A percentile compares a stretch with the other conserved stretches of the same genome.
phyloP scores from a whole-genome alignment of 2,888 invertebrate species.

The Philopedon plagiatum region DNA sequence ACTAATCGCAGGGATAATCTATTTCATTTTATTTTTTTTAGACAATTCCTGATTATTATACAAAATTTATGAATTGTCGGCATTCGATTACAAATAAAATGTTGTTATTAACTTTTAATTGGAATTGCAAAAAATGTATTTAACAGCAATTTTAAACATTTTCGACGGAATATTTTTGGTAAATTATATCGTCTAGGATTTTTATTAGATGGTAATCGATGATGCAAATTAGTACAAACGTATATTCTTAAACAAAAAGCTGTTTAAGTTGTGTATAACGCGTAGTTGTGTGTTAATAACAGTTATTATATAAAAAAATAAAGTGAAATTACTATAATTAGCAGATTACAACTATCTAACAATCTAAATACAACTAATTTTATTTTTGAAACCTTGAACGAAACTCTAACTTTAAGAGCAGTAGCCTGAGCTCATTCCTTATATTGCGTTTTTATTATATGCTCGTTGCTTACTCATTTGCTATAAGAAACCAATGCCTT shows the following conservation, averaged over 20 bases:
- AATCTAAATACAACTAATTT: no score
- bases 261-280: neutral
- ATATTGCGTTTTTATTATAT: no score
- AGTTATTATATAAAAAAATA: neutral
- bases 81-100: conserved; percentile 36
- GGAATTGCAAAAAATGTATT: conserved; percentile 43
- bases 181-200: conserved; percentile 43
- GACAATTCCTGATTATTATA: conserved; percentile 30
- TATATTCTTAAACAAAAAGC: conserved; percentile 19
- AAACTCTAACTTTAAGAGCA: no score
- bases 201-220: conserved; percentile 36
- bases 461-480: no score
- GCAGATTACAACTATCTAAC: no score
- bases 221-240: conserved; percentile 22
- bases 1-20: conserved; percentile 19
- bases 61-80: conserved; percentile 48
- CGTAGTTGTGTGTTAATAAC: neutral
- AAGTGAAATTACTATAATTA: no score
- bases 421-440: no score
- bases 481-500: no score
- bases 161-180: conserved; percentile 37
- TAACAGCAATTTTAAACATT: conserved; percentile 37
- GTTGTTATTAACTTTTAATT: conserved; percentile 48
- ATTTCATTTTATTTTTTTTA: conserved; percentile 21
- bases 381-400: no score